Conservation (phyloP, 1,140 invertebrate genomes). For the Anastrepha obliqua region DNA sequence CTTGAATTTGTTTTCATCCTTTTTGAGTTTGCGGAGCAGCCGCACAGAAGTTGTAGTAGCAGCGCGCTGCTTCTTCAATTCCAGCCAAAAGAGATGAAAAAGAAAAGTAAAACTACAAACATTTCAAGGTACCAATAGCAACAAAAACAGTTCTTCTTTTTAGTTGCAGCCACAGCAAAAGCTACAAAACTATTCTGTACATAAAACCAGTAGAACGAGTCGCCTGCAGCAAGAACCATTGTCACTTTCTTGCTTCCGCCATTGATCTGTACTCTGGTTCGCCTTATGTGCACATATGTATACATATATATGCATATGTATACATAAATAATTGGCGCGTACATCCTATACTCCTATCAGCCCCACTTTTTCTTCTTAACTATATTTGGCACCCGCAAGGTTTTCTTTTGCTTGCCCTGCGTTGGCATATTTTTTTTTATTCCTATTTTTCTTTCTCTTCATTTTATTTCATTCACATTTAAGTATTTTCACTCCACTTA, state of each 20-base stretch:
- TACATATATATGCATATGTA: no score
- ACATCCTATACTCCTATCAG: no score
- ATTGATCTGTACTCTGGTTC: neutral
- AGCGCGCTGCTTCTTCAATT: neutral
- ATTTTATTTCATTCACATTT: slow-evolving; percentile 23
- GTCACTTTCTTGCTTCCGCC: neutral
- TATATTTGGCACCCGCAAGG: no score
- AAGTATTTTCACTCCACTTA: neutral
- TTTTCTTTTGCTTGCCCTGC: neutral
- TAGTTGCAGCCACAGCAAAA: neutral
- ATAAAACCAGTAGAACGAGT: neutral
- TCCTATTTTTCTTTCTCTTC: neutral
- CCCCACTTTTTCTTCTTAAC: no score
- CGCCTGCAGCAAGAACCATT: slow-evolving; percentile 8
- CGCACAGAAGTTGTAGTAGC: slow-evolving; percentile 31
- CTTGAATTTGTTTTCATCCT: slow-evolving; percentile 20
- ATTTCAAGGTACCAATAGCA: neutral
- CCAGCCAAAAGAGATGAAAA: neutral
- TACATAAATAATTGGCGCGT: no score
- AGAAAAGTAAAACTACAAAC: neutral
- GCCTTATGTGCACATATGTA: neutral
- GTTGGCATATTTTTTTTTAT: neutral
- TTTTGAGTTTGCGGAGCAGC: slow-evolving; percentile 29
- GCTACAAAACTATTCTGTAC: slow-evolving; percentile 14
- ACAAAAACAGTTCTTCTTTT: neutral